A percentile compares a stretch with the other conserved stretches of the same genome.
Evolutionary conservation across 2,888 invertebrate species (phyloP).

Genomic region (Leptopilina drosophilae): DNA sequence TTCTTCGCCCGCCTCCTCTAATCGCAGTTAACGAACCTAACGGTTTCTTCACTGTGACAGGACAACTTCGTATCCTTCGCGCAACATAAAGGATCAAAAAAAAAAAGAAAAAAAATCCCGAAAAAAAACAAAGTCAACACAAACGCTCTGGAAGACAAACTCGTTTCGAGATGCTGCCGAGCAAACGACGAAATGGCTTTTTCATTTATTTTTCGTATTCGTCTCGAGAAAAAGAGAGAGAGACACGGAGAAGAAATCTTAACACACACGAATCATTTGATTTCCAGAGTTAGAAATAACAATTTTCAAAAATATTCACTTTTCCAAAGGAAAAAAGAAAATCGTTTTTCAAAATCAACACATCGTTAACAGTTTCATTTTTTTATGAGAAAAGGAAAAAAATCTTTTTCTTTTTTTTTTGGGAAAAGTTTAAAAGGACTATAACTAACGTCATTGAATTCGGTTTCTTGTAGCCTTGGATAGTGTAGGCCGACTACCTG

Average conservation of each 20-base stretch:
- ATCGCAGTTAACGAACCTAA: constrained; percentile 41
- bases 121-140: constrained; percentile 1
- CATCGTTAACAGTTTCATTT: background rate
- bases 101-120: background rate
- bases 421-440: background rate
- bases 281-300: background rate
- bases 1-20: constrained; percentile 1
- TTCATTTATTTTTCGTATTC: background rate
- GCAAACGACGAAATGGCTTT: constrained; percentile 24
- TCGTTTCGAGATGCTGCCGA: constrained; percentile 28
- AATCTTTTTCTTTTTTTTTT: background rate
- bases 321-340: background rate
- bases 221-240: background rate
- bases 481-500: constrained; percentile 18
- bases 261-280: background rate
- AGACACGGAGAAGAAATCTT: background rate
- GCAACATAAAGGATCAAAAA: constrained; percentile 28
- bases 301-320: background rate
- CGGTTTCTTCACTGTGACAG: constrained; percentile 30
- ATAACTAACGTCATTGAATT: constrained; percentile 1
- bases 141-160: constrained; percentile 17
- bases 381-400: background rate
- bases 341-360: background rate
- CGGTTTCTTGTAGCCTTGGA: background rate
- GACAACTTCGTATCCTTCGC: constrained; percentile 28